Evolutionary conservation across 1,140 invertebrate genomes (phyloP), one percentile per base, ranked within the genome.

Genomic region (Galleria mellonella): DNA sequence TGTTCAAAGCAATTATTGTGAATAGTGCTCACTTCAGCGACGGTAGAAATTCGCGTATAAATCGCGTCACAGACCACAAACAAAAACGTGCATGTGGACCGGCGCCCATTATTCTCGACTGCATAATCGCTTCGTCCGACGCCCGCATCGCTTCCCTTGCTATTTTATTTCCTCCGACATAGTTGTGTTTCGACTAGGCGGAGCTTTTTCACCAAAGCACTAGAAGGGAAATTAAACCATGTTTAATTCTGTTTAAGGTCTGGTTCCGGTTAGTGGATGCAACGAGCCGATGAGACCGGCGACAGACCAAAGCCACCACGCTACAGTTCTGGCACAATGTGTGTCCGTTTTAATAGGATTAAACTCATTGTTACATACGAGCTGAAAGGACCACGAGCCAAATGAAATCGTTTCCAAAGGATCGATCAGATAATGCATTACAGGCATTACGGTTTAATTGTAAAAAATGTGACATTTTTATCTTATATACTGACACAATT

Each of bases 11-110:
- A 83, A 83, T 85, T 79, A 79, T 84, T 75, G 78, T 77, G 81
- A 83, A 83, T 81, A 81, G 81, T 83, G 76, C 64, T 83, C 78
- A 84, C 81, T 84, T 84, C 73, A 74, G 76, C 74, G 71, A 77
- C 68, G 76, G 81, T 75, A 78, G 78, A 82, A 83, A 79, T 83
- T 83, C 78, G 65, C 69, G 78, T 82, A 85, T 85, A 85, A 85
- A 85, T 85, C 78, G 82, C 78, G 78, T 85, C 82, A 79, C 73
- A 85, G 82, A 79, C 82, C 82, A 83, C 82, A 85, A 85, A 85
- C 82, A 85, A 85, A 85, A 85, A 85, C 82, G 78, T 85, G 77
- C 78, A 85, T 79, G 82, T 79, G 78, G 82, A 85, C 78, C 74
- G 73, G 74, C 71, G 72, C 61, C 82, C 78, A 85, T 83, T 85